Evolutionary conservation across 2,888 invertebrate species (phyloP).

Genomic region (Molorchus minor): DNA sequence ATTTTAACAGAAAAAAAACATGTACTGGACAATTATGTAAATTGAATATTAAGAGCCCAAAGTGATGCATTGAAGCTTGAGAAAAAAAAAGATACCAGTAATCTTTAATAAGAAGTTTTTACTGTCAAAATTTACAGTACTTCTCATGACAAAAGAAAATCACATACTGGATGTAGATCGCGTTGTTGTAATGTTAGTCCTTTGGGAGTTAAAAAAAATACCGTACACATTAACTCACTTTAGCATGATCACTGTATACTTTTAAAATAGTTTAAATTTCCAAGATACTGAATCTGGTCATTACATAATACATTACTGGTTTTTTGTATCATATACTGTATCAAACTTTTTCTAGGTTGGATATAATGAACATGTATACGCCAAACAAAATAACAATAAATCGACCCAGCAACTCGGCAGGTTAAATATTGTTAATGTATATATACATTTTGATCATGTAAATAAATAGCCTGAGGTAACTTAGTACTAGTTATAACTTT

Average conservation of each 20-base stretch:
- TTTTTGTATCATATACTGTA: no score
- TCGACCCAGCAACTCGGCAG: constrained; percentile 58
- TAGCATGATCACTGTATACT: background rate
- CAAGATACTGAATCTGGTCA: background rate
- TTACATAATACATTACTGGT: constrained; percentile 3
- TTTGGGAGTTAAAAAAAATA: background rate
- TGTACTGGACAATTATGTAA: no score
- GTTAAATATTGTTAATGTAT: constrained; percentile 44
- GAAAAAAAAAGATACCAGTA: no score
- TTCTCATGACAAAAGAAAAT: no score
- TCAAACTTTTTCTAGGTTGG: constrained; percentile 72
- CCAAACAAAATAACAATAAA: constrained; percentile 74
- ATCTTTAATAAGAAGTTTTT: no score
- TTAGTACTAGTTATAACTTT: constrained; percentile 19
- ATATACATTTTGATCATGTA: constrained; percentile 7
- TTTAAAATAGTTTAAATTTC: background rate
- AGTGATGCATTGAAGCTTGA: no score
- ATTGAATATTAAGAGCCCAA: no score
- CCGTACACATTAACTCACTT: background rate
- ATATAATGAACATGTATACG: constrained; percentile 74
- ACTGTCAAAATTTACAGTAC: no score
- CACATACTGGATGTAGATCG: no score
- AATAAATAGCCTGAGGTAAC: constrained; percentile 18
- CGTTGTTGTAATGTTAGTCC: background rate
- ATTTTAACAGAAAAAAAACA: no score